These are phyloP conservation scores for Trachemys scripta DNA, from an alignment of 2,113 vertebrate species.

Conservation along the genomic window DNA sequence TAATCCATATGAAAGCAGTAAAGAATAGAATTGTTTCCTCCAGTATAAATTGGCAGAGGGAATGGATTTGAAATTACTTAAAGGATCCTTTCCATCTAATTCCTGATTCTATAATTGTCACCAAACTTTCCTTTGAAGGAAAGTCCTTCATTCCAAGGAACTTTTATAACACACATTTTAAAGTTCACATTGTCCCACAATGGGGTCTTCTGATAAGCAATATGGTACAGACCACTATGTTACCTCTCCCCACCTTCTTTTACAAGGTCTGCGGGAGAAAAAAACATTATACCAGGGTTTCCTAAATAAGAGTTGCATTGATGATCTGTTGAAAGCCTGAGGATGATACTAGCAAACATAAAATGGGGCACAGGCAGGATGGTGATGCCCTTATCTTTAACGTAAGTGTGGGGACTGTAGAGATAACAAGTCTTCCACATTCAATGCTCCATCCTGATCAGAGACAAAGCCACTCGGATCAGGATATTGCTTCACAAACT, in stretches of 20 bases:
- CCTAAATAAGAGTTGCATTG: accelerated
- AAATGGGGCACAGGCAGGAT: neutral
- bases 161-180: neutral
- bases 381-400: neutral
- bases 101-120: neutral
- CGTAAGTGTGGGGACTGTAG: neutral
- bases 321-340: neutral
- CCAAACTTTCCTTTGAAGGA: accelerated
- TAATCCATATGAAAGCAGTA: accelerated
- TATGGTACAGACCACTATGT: neutral
- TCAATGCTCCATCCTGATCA: neutral
- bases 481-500: neutral
- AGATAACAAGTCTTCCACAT: neutral
- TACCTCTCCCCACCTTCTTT: neutral
- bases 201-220: neutral
- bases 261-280: neutral
- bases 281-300: neutral
- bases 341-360: neutral
- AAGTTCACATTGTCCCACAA: neutral
- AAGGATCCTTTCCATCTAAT: accelerated
- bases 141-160: neutral
- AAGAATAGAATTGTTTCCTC: neutral
- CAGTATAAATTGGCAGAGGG: neutral
- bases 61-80: accelerated
- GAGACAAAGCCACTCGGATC: neutral